Percentiles rank a stretch among this genome's conserved stretches.
phyloP scores from a whole-genome alignment of 1,140 invertebrate species.

The Trachymyrmex cornetzi region DNA sequence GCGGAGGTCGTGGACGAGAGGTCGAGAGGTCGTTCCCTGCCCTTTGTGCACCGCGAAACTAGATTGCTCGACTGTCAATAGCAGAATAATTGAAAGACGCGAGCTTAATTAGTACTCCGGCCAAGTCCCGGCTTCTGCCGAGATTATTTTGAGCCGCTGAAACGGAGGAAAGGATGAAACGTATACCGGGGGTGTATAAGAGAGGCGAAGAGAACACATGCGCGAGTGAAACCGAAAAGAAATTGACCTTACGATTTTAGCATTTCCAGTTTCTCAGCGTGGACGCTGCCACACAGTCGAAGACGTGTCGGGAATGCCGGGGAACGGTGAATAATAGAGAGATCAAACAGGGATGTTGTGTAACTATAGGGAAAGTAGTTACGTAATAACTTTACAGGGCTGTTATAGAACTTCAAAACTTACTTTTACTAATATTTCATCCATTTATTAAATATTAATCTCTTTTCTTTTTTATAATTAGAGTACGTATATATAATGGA shows the following conservation, averaged over 20 bases:
- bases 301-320: constrained; percentile 48
- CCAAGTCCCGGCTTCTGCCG: constrained; percentile 24
- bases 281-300: neutral
- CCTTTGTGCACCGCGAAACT: constrained; percentile 68
- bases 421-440: neutral
- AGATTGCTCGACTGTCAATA: constrained; percentile 76
- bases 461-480: neutral
- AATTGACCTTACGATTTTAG: constrained; percentile 64
- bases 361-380: neutral
- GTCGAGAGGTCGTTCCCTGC: constrained; percentile 42
- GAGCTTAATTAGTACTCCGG: constrained; percentile 73
- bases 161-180: neutral
- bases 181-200: neutral
- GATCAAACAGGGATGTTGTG: constrained; percentile 1
- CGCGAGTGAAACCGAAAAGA: constrained; percentile 46
- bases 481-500: neutral
- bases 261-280: neutral
- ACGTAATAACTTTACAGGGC: neutral
- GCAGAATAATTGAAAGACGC: constrained; percentile 77
- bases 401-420: neutral
- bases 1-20: constrained; percentile 22
- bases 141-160: constrained; percentile 60
- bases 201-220: constrained; percentile 41
- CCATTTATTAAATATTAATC: neutral
- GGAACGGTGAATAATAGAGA: constrained; percentile 6